These are phyloP conservation scores for Cryptotis parvus DNA, from an alignment of 2,113 vertebrate species.

Conservation along the genomic window DNA sequence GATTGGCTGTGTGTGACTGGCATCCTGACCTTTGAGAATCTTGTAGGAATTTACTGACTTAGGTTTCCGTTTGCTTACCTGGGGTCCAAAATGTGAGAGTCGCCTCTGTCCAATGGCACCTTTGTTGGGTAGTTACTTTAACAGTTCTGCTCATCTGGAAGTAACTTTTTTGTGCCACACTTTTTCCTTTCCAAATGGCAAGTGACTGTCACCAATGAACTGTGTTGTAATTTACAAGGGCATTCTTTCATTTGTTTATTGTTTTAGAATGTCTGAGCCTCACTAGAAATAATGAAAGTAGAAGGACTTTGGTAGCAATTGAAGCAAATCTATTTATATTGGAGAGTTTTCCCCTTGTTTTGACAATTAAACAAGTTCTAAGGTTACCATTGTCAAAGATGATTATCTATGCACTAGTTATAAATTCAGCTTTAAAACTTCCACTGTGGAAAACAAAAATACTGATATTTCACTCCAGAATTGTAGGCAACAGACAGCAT, in stretches of 20 bases:
- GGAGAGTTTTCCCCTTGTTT: neutral
- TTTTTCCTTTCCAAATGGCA: slow-evolving; percentile 29
- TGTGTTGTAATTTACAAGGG: neutral
- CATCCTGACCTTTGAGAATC: neutral
- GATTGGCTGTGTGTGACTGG: neutral
- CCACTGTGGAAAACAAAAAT: neutral
- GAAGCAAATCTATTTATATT: slow-evolving; percentile 1
- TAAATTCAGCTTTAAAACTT: neutral
- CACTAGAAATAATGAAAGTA: slow-evolving; percentile 2
- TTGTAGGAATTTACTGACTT: neutral
- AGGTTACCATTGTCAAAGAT: neutral
- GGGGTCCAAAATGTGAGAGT: neutral
- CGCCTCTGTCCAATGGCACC: neutral
- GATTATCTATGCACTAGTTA: neutral
- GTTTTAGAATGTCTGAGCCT: neutral
- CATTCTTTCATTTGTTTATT: neutral
- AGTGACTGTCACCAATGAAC: neutral
- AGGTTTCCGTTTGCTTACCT: neutral
- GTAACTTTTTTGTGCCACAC: neutral
- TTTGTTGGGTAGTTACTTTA: neutral
- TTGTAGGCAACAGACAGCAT: neutral
- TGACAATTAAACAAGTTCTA: neutral
- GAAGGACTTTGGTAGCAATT: neutral
- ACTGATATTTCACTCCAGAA: neutral
- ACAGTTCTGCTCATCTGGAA: neutral